Conservation (phyloP, 2,797 vertebrate species). For the Notamacropus eugenii region DNA sequence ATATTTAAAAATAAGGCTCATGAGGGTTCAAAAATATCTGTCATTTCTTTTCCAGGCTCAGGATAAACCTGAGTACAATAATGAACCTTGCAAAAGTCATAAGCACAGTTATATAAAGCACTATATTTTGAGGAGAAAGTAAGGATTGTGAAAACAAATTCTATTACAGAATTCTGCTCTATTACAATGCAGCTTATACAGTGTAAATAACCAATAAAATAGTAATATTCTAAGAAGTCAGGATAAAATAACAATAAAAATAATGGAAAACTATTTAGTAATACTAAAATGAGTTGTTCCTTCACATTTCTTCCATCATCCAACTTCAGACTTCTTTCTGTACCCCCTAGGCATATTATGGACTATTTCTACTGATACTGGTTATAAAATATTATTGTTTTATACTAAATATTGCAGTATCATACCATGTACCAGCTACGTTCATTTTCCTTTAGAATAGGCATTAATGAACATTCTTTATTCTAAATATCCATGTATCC, state of each 20-base stretch:
- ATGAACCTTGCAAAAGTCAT: fast-evolving
- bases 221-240: not conserved
- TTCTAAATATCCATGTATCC: not conserved
- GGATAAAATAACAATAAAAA: not conserved
- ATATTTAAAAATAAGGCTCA: not conserved
- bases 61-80: fast-evolving
- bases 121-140: not conserved
- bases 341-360: not conserved
- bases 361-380: not conserved
- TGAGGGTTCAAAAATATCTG: not conserved
- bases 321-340: not conserved
- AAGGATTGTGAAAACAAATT: not conserved
- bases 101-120: not conserved
- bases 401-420: not conserved
- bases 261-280: not conserved
- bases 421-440: not conserved
- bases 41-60: not conserved
- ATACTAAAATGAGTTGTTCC: not conserved
- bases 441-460: not conserved
- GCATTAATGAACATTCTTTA: not conserved
- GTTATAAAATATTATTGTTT: not conserved
- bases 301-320: not conserved
- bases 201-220: too few species aligned
- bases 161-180: not conserved
- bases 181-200: fast-evolving